These are phyloP conservation scores for Pelecanoides urinatrix DNA, from an alignment of 2,113 vertebrate genomes.

Conservation along the genomic window DNA sequence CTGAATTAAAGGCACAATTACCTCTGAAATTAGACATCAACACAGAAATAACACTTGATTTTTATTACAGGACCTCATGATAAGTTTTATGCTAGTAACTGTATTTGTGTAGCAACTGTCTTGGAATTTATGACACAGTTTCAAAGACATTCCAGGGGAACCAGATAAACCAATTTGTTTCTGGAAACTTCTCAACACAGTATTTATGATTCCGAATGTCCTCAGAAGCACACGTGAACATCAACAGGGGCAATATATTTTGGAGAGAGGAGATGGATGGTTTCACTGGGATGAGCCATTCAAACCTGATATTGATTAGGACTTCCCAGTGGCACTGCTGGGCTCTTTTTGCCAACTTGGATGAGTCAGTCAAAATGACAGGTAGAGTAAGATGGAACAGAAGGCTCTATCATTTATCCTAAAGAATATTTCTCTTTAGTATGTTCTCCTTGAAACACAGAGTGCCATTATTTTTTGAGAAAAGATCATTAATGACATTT, in stretches of 20 bases:
- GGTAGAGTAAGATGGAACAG: not conserved
- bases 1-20: not conserved
- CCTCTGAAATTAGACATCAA: not conserved
- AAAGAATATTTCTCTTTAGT: not conserved
- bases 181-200: not conserved
- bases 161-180: not conserved
- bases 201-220: not conserved
- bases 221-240: conserved; percentile 8
- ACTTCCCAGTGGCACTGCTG: not conserved
- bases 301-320: not conserved
- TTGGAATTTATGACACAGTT: not conserved
- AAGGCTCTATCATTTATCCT: not conserved
- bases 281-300: not conserved
- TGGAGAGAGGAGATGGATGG: not conserved
- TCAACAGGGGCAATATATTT: not conserved
- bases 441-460: not conserved
- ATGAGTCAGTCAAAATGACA: not conserved
- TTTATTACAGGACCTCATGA: not conserved
- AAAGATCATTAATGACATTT: not conserved
- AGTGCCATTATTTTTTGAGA: not conserved
- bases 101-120: not conserved
- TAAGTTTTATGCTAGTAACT: not conserved
- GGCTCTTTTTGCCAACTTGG: not conserved
- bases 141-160: not conserved
- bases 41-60: not conserved